Evolutionary conservation across 2,888 invertebrate genomes (phyloP), one percentile per base, ranked within the genome.

Genomic region (Chymomyza fuscimana): DNA sequence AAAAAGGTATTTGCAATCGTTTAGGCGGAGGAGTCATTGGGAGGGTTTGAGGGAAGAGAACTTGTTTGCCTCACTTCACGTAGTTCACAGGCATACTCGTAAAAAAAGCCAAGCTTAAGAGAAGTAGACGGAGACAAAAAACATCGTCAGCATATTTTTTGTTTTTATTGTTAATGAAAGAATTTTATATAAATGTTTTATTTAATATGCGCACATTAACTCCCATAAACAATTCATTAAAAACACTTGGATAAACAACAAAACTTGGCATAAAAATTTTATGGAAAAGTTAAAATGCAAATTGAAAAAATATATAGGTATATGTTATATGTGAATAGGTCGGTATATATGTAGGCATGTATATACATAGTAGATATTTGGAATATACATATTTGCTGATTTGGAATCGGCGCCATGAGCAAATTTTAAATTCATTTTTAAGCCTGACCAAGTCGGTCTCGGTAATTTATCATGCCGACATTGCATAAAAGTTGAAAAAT

Each of bases 161-260:
- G 25, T 51, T 62, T 63, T 72, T 72, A 73, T 82, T 78, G 76
- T 80, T 83, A 87, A 83, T 87, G 88, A 87, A 83, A 88, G 88
- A 83, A 83, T 83, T 83, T 87, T 60, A 25, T 19, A 16, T 60
- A 58, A 15, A 58, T 25, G 58, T 25, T 58, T 19, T 67, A 76
- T 72, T 83, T 76, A 86, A 86, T 87, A 83, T 83, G 83, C 88
- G 70, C 83, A 87, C 88, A 83, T 86, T 86, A 87, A 88, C 86
- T 86, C 74, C 74, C 86, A 83, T 86, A 82, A 83, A 65, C 81
- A 81, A 86, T 80, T 86, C 88, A 87, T 87, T 83, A 77, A 82
- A 59, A 50, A 56, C 58, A 58, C 16, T 19, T 19, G 19, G 22
- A 54, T 19, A 12, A 29, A 52, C 59, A 59, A 61, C 32, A 54